Base-by-base conservation (phyloP, 1,140 invertebrate genomes). In the Gerris buenoi region DNA sequence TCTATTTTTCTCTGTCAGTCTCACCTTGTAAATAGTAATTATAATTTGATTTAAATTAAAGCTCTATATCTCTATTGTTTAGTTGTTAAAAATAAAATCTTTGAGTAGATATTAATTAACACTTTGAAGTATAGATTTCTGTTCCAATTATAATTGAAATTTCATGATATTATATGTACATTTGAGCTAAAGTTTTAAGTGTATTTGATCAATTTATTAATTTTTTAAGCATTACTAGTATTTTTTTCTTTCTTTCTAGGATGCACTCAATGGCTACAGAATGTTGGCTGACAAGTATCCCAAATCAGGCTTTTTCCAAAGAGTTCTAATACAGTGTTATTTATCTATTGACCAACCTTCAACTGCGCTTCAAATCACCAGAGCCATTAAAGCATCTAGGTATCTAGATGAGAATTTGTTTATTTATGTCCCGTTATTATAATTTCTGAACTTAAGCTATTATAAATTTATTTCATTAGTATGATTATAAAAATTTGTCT, bases 201-300 rank as follows among this genome's bases (percentile, higher is more conserved):
- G 22, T 61, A 22, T 61, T 22, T 61, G n/a, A 3, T 10, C 22
- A 61, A 22, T 10, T 61, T 61, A n/a, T 3, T 61, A 61, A 3
- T 22, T 25, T 61, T 3, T 13, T 63, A 63, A 25, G 3, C 2
- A 27, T 28, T 27, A 26, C 3, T 63, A 64, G 18, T 59, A 63
- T 15, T n/a, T 62, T 25, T 3, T 25, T 5, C 23, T 59, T 60
- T 70, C 26, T 26, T 57, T 68, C 23, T 80, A 88, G 75, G 87
- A 90, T 72, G 88, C 88, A 15, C 84, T 86, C 2, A 82, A 85
- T 1, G 89, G 88, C 71, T 91, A 90, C 74, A 88, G 90, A 75
- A 81, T 83, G 68, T 77, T 90, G 28, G 81, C 85, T 2, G 81
- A 85, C 70, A 82, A 71, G 75, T 78, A 63, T 75, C 78, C 60